Percentiles rank a stretch among this genome's conserved stretches.
These are phyloP conservation scores for Eurytoma adleriae DNA, from an alignment of 2,888 invertebrate species.

Conservation along the genomic window DNA sequence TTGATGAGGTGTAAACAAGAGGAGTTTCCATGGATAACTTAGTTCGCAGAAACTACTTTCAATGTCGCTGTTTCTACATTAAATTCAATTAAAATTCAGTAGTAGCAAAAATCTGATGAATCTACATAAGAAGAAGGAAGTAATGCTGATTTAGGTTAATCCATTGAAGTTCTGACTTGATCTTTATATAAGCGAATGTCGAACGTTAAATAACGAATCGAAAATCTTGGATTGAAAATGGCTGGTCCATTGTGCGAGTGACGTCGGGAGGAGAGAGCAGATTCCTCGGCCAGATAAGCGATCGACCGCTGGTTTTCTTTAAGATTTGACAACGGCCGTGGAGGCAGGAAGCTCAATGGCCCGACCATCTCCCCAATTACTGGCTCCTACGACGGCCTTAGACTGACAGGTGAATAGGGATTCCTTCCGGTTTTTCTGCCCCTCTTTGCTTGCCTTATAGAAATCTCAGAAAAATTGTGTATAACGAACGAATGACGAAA, in stretches of 20 bases:
- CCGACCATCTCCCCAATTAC: not conserved
- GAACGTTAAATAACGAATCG: not conserved
- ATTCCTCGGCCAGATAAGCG: not conserved
- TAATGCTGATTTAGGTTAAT: no score
- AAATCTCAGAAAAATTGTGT: not conserved
- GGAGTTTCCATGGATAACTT: no score
- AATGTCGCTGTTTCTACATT: no score
- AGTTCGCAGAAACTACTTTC: no score
- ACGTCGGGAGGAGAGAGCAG: not conserved
- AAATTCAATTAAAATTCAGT: no score
- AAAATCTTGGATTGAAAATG: not conserved
- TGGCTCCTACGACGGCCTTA: not conserved
- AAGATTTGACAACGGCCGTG: slow-evolving; percentile 11
- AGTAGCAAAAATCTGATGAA: no score
- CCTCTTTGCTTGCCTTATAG: not conserved
- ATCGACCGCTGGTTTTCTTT: slow-evolving; percentile 20
- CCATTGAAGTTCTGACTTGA: no score
- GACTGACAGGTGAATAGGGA: slow-evolving; percentile 7
- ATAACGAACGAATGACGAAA: not conserved
- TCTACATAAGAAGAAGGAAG: no score
- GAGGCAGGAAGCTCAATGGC: not conserved
- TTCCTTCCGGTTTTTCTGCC: not conserved
- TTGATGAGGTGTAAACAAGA: no score
- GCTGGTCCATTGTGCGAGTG: not conserved
- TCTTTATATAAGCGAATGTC: no score